Evolutionary conservation across 2,113 vertebrate genomes (phyloP).

Genomic region (Ivindomyrus marchei): DNA sequence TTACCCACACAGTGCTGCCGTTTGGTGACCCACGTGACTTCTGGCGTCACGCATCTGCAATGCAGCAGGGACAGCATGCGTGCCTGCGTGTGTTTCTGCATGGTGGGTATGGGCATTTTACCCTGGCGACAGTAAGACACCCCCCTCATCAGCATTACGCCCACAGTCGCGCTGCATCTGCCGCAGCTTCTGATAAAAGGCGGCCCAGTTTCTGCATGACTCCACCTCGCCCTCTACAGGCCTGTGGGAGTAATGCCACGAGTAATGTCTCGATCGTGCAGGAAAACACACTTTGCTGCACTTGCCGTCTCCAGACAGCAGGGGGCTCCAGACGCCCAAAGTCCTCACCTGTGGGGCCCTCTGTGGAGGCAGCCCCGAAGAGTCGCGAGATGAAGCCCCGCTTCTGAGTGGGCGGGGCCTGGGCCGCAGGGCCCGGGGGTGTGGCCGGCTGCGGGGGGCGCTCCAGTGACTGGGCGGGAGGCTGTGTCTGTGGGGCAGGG

Average conservation of each 20-base stretch:
- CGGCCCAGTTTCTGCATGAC: not conserved
- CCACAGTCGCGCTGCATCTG: not conserved
- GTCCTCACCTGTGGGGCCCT: conserved; percentile 47
- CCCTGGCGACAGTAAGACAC: not conserved
- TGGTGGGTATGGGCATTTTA: not conserved
- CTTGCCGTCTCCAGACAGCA: not conserved
- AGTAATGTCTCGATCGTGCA: not conserved
- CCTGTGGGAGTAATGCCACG: not conserved
- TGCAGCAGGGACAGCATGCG: not conserved
- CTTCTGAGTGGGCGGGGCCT: conserved; percentile 29
- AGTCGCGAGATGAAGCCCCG: conserved; percentile 70
- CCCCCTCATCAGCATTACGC: not conserved
- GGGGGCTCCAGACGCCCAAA: conserved; percentile 19
- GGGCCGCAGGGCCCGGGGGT: not conserved
- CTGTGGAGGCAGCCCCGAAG: conserved; percentile 52
- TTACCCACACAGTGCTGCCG: not conserved
- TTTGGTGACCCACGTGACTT: not conserved
- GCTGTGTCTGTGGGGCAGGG: not conserved
- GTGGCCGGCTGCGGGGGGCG: conserved; percentile 24
- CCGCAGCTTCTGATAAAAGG: not conserved
- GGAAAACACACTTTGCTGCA: not conserved
- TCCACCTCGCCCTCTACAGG: not conserved
- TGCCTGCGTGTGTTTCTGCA: not conserved
- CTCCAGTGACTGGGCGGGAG: accelerated
- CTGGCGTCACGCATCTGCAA: not conserved